Evolutionary conservation across 2,888 invertebrate genomes (phyloP), one percentile per base, ranked within the genome.

Genomic region (Geotrupes spiniger): DNA sequence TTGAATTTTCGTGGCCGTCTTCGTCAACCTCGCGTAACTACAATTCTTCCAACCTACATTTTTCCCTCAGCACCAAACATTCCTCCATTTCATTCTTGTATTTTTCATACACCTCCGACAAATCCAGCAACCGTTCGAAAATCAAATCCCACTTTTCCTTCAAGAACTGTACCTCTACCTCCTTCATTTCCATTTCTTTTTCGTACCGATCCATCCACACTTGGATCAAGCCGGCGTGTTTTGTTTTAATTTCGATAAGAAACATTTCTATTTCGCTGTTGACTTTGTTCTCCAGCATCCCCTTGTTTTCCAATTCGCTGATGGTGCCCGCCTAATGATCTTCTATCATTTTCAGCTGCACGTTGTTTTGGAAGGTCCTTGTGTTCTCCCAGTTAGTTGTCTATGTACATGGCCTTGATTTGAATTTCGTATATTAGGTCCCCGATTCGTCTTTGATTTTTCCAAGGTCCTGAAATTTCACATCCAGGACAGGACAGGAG

Each of bases 1-100:
- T 68, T 89, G 85, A 47, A 89, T 78, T 69, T 70, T 76, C 36
- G 76, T 79, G 9, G 82, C 81, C 1, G 80, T 76, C 2, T 58
- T 58, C 10, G 73, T 76, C 49, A 69, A 61, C 44, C 74, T 72
- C 46, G 75, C 73, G 50, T 70, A n/a, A 65, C 44, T 63, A 63
- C 49, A 74, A 70, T 51, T 61, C 64, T 50, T 69, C 66, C 52
- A 64, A 61, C 42, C 64, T 61, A 11, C 70, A 64, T 39, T 71
- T 63, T 40, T 74, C 74, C 62, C 74, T 75, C 36, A 75, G 65
- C 36, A 62, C 64, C 37, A 76, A 63, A 58, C 75, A 78, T n/a
- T 63, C 63, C 46, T 75, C 71, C 52, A 79, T 78, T 60, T 76
- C 74, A 51, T 71, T 64, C 52, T 70, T 59, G 17, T 69, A 70